Base-by-base conservation (phyloP, 2,888 invertebrate genomes). In the Platycheirus albimanus region DNA sequence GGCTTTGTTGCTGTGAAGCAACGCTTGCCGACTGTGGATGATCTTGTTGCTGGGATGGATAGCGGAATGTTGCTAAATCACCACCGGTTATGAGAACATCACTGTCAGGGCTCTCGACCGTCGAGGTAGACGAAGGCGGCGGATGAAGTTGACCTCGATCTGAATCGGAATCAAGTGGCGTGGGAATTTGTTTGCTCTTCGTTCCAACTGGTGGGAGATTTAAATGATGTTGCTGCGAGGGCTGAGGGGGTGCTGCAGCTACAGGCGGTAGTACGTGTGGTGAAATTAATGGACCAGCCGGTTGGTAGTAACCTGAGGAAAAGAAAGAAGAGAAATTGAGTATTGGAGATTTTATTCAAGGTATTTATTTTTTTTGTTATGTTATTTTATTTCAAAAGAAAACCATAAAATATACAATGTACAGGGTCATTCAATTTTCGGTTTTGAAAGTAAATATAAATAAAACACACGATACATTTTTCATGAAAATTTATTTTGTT, bases 231-330 rank as follows among this genome's bases (percentile, higher is more conserved):
- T 86, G 86, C 67, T 86, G 85, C 61, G 87, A 86, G 66, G 86
- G 69, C 64, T 85, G 86, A 75, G 87, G 86, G 58, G 88, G 88
- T 85, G 87, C 87, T 52, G 88, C 86, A 56, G 88, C 92, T 90
- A 88, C 92, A 91, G 92, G 90, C 78, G 92, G 92, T 85, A 89
- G 87, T 81, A 93, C 93, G 86, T 93, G 92, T 87, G 95, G 94
- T 86, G 94, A 94, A 89, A 97, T 97, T 90, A 97, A 93, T 87
- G 97, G 97, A 85, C 97, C 97, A 87, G 97, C 97, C 87, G 97
- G 97, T 92, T 97, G 97, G 92, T 97, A 97, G 90, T 96, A 96
- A 90, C 96, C 96, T 96, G 93, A 0, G 87, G 10, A 93, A 91
- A 84, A 86, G 80, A 30, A n/a, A 69, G 66, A 71, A 63, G 36